These are phyloP conservation scores for Eleginops maclovinus DNA, from an alignment of 2,113 vertebrate genomes.

Conservation along the genomic window DNA sequence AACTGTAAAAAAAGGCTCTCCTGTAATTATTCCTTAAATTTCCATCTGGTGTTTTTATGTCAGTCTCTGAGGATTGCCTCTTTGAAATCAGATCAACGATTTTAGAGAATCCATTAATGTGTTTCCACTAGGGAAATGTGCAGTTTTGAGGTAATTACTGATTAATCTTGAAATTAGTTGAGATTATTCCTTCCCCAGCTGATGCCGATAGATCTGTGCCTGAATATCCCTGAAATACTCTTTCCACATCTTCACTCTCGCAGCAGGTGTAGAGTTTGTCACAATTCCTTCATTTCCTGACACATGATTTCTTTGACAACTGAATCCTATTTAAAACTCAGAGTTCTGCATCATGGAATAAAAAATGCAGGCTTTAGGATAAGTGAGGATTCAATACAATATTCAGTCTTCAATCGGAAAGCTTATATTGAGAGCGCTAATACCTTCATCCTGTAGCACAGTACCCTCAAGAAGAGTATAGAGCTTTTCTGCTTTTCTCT, in stretches of 20 bases:
- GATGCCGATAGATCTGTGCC: conserved; percentile 42
- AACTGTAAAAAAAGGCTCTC: conserved; percentile 8
- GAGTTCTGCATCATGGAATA: conserved; percentile 25
- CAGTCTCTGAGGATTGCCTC: conserved; percentile 15
- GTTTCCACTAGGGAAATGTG: conserved; percentile 52
- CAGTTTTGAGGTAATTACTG: conserved; percentile 65
- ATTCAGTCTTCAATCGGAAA: conserved; percentile 12
- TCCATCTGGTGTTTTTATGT: conserved; percentile 4
- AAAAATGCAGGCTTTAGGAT: conserved; percentile 38
- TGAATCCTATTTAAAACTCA: conserved; percentile 39
- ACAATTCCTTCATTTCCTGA: conserved; percentile 55
- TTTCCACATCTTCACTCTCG: conserved; percentile 1
- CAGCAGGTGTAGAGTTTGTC: conserved; percentile 45
- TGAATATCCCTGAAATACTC: conserved; percentile 48
- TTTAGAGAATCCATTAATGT: conserved; percentile 32
- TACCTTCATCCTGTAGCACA: conserved; percentile 8
- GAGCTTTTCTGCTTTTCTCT: conserved; percentile 35
- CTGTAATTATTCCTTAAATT: conserved; percentile 32
- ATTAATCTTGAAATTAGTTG: conserved; percentile 67
- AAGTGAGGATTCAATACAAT: conserved; percentile 32
- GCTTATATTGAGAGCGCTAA: conserved; percentile 4
- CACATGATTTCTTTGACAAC: conserved; percentile 37
- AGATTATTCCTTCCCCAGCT: conserved; percentile 46
- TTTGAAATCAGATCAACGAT: conserved; percentile 49
- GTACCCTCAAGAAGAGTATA: background rate